Evolutionary conservation across 1,140 invertebrate genomes (phyloP).

Genomic region (Artemia franciscana): DNA sequence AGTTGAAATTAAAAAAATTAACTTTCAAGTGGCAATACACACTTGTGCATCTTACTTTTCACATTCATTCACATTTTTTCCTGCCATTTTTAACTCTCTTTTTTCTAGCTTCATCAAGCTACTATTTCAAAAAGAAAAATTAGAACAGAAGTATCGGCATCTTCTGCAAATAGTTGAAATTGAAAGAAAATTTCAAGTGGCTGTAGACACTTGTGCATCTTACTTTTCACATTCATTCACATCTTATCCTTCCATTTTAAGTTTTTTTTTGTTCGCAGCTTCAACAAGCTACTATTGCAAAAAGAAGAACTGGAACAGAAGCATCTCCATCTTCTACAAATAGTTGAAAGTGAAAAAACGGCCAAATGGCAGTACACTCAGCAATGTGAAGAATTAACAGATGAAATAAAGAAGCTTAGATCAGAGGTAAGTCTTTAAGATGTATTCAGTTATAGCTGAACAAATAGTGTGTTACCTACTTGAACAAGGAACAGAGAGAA

Average conservation of each 20-base stretch:
- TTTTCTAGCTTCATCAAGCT: too few species aligned
- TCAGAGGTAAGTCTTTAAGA: constrained; percentile 47
- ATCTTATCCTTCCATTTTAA: not conserved
- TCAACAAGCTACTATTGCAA: constrained; percentile 69
- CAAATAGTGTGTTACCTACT: too few species aligned
- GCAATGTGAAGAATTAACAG: constrained; percentile 66
- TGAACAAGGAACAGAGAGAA: too few species aligned
- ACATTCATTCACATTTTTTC: too few species aligned
- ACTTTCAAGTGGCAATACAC: constrained; percentile 84
- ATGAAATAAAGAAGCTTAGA: constrained; percentile 69
- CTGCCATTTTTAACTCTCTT: too few species aligned
- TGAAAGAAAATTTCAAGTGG: too few species aligned
- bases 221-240: not conserved
- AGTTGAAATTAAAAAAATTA: constrained; percentile 70
- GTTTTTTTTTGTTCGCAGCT: constrained; percentile 32
- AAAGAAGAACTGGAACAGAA: constrained; percentile 84
- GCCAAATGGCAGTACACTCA: constrained; percentile 82
- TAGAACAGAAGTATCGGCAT: too few species aligned
- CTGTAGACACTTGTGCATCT: too few species aligned
- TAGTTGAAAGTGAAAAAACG: constrained; percentile 75
- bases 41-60: too few species aligned
- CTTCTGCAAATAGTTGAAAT: too few species aligned
- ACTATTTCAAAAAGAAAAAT: too few species aligned
- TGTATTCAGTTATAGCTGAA: too few species aligned
- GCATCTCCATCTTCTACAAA: constrained; percentile 70